Conservation (phyloP, 1,140 invertebrate species). For the Melanaphis sacchari region DNA sequence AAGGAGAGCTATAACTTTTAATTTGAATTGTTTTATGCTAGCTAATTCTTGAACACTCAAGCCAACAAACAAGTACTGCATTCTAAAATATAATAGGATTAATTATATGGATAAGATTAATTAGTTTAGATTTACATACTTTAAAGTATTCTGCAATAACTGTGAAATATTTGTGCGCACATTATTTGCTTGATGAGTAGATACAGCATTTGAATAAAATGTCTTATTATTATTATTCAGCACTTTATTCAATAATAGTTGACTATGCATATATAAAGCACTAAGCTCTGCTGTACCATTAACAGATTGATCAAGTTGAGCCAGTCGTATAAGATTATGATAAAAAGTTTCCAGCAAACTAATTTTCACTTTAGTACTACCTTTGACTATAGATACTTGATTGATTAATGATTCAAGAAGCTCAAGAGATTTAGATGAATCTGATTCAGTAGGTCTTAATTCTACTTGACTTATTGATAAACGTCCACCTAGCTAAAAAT, state of each 20-base stretch:
- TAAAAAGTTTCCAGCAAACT: slow-evolving; percentile 76
- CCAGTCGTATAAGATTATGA: slow-evolving; percentile 75
- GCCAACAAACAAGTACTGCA: slow-evolving; percentile 85
- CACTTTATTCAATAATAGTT: slow-evolving; percentile 67
- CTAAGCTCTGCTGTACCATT: slow-evolving; percentile 79
- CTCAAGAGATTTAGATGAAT: slow-evolving; percentile 63
- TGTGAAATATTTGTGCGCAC: slow-evolving; percentile 67
- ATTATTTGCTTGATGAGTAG: slow-evolving; percentile 64
- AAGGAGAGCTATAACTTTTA: slow-evolving; percentile 84
- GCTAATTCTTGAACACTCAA: slow-evolving; percentile 76
- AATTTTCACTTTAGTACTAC: slow-evolving; percentile 69
- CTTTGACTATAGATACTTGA: slow-evolving; percentile 72
- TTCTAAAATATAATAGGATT: slow-evolving; percentile 63
- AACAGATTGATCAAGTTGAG: slow-evolving; percentile 83
- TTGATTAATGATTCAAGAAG: slow-evolving; percentile 77
- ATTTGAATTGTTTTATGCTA: slow-evolving; percentile 81
- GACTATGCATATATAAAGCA: slow-evolving; percentile 76
- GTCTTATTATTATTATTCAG: slow-evolving; percentile 62
- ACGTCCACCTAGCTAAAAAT: slow-evolving; percentile 58
- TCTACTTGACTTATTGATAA: slow-evolving; percentile 33
- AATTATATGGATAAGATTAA: slow-evolving; percentile 40
- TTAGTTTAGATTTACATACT: slow-evolving; percentile 62
- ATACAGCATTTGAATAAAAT: slow-evolving; percentile 66
- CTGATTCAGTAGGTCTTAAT: slow-evolving; percentile 53
- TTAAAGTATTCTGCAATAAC: slow-evolving; percentile 77